These are phyloP conservation scores for Nesospiza acunhae DNA, from an alignment of 2,113 vertebrate species.

Conservation along the genomic window DNA sequence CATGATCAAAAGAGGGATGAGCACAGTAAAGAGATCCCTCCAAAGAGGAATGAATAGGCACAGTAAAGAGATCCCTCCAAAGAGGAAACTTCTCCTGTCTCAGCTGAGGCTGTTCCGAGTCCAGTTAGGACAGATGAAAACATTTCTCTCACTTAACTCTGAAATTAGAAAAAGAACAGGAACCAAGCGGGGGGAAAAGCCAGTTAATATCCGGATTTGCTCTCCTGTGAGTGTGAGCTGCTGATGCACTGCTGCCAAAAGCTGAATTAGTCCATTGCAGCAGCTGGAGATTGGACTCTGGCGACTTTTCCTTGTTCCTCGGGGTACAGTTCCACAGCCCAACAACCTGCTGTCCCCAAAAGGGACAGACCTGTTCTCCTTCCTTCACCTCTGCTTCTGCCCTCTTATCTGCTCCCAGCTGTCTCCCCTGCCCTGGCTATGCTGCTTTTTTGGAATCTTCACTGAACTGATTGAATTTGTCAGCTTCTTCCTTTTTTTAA, in stretches of 20 bases:
- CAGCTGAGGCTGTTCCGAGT: background rate
- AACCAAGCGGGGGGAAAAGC: background rate
- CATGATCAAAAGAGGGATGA: conserved; percentile 32
- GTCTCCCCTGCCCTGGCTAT: background rate
- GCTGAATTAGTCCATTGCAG: background rate
- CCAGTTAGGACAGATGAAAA: background rate
- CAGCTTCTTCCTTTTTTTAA: background rate
- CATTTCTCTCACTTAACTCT: background rate
- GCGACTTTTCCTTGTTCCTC: background rate
- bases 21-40: background rate
- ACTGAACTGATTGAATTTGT: background rate
- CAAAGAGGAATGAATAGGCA: background rate
- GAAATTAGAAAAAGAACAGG: background rate
- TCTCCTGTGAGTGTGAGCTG: background rate
- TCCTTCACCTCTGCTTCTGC: background rate
- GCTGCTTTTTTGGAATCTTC: background rate
- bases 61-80: background rate
- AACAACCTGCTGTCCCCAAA: background rate
- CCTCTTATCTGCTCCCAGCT: background rate
- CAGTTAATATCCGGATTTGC: background rate
- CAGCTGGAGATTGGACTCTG: background rate
- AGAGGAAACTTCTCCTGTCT: background rate
- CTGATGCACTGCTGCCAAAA: background rate
- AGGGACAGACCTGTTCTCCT: background rate
- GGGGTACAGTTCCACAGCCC: background rate